Evolutionary conservation across 2,797 vertebrate species (phyloP).

Genomic region (Tangara arthus): DNA sequence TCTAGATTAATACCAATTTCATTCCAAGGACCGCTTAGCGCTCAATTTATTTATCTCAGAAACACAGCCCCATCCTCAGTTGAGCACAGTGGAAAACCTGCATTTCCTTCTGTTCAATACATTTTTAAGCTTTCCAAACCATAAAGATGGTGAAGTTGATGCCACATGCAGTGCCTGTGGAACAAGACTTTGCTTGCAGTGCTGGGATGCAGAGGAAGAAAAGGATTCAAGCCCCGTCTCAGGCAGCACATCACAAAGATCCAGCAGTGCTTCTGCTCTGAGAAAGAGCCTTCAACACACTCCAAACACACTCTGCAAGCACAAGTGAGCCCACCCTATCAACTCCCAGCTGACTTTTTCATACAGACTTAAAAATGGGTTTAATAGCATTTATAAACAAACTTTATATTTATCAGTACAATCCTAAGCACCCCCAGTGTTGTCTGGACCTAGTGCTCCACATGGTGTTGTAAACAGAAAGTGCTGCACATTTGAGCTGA

Average conservation of each 20-base stretch:
- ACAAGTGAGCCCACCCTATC: neutral
- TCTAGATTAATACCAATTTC: neutral
- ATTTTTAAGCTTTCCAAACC: neutral
- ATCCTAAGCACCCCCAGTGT: neutral
- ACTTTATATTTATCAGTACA: neutral
- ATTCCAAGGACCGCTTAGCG: neutral
- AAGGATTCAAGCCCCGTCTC: neutral
- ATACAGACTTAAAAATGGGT: neutral
- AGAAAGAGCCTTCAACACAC: neutral
- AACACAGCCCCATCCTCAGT: neutral
- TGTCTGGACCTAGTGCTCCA: neutral
- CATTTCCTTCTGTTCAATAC: neutral
- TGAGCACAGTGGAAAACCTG: neutral
- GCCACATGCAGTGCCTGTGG: neutral
- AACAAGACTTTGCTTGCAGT: neutral
- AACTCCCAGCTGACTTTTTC: neutral
- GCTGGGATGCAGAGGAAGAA: neutral
- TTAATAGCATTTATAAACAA: neutral
- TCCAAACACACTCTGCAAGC: neutral
- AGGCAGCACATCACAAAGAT: neutral
- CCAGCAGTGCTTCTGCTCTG: neutral
- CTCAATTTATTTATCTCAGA: neutral
- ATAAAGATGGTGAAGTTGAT: neutral
- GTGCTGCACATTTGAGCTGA: neutral
- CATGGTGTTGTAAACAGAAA: neutral